Base-by-base conservation (phyloP, 1,140 invertebrate genomes). In the Cydia pomonella region DNA sequence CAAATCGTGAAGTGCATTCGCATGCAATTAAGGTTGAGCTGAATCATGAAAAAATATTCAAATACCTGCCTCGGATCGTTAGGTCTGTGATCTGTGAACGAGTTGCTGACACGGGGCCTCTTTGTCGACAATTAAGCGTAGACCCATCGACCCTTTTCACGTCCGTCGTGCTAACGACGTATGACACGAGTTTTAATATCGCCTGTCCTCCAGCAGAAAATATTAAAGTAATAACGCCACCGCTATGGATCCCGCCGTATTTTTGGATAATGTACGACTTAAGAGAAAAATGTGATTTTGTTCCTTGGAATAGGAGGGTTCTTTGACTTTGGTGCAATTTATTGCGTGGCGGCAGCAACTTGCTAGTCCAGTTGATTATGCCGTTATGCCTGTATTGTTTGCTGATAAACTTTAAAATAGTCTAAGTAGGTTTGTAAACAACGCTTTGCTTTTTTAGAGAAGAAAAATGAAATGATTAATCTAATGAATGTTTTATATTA, bases 81-180 rank as follows among this genome's bases (percentile, higher is more conserved):
- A 83, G 75, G 75, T 63, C 69, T 59, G 73, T 69, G 74, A 74
- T 75, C 79, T 84, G 83, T 72, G 63, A 73, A 82, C 82, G 79
- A 75, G 74, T 75, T 73, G 80, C 78, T 83, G 79, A 84, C 81
- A 79, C 75, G 78, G 77, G 53, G 71, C 73, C 74, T 33, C 71
- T 75, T 75, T 38, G 50, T 73, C 75, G 53, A 74, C 77, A 75
- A 82, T 79, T 72, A 53, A 77, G 75, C 75, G 69, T 78, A 73
- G 44, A 64, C n/a, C 77, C 76, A 78, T 81, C 77, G 81, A 84
- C 81, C 83, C 81, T 83, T 73, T 69, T 82, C 78, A 80, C 63
- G 41, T 50, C 75, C 23, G 38, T 12, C 47, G 62, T 33, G 64
- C 64, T 69, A 69, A 69, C 64, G 64, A 69, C 29, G 64, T 69